phyloP scores from a whole-genome alignment of 2,113 vertebrate species.

The Sporophila hypoxantha region DNA sequence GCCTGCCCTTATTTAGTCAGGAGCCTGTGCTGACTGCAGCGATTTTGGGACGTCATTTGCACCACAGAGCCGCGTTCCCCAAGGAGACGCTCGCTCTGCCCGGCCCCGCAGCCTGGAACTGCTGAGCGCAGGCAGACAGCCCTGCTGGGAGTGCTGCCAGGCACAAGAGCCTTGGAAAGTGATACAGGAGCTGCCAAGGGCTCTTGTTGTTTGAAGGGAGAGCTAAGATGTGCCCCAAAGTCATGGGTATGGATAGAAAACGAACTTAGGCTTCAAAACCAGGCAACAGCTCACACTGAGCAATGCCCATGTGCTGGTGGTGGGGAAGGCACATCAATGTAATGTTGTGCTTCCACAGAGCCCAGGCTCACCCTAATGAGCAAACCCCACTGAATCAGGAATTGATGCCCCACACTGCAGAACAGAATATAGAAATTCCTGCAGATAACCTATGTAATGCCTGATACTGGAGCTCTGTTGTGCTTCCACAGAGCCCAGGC shows the following conservation, averaged over 20 bases:
- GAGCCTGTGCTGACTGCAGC: conserved; percentile 73
- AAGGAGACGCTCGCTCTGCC: conserved; percentile 42
- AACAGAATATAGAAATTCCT: background rate
- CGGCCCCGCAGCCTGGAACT: conserved; percentile 32
- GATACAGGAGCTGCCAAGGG: background rate
- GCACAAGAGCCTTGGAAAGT: conserved; percentile 8
- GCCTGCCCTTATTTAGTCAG: conserved; percentile 89
- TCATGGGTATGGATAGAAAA: background rate
- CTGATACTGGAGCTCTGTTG: no score
- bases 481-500: background rate
- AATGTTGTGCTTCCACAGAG: background rate
- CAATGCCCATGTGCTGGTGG: accelerated
- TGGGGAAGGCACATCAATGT: accelerated
- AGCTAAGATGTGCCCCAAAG: background rate
- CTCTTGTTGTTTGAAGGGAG: background rate
- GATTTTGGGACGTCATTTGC: conserved; percentile 78
- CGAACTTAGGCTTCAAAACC: background rate
- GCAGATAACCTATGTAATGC: background rate
- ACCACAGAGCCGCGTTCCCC: conserved; percentile 51
- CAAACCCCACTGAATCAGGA: background rate
- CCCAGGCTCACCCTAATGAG: background rate
- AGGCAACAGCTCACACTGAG: background rate
- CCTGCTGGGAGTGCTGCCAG: background rate
- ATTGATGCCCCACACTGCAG: background rate
- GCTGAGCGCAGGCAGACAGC: conserved; percentile 41